Conservation (phyloP, 1,140 invertebrate species). For the Paraescarpia echinospica region DNA sequence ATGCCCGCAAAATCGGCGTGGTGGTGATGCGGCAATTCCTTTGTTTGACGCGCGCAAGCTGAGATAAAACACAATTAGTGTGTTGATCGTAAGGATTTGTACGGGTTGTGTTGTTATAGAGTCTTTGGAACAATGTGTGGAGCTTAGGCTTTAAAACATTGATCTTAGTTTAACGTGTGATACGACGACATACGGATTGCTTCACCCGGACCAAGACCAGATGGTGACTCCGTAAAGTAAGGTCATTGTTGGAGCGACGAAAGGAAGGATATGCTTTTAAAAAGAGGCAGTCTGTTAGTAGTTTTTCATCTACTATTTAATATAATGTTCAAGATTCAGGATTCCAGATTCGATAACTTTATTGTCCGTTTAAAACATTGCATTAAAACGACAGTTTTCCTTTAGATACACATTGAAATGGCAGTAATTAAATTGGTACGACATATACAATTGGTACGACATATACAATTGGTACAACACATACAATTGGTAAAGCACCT, state of each 20-base stretch:
- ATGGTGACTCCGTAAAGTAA: too few species aligned
- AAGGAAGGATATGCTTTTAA: not conserved
- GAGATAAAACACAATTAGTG: not conserved
- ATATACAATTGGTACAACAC: too few species aligned
- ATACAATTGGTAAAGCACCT: too few species aligned
- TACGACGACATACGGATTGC: not conserved
- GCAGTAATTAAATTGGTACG: too few species aligned
- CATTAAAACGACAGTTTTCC: too few species aligned
- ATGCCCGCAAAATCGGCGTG: not conserved
- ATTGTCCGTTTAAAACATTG: too few species aligned
- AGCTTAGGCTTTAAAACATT: not conserved
- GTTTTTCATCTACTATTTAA: too few species aligned
- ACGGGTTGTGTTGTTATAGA: not conserved
- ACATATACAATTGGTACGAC: too few species aligned
- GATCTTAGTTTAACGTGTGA: not conserved
- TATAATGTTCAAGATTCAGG: too few species aligned
- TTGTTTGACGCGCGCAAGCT: not conserved
- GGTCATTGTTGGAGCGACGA: not conserved
- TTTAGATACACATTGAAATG: too few species aligned
- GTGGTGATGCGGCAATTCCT: not conserved
- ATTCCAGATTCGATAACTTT: too few species aligned
- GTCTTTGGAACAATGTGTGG: not conserved
- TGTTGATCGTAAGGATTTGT: not conserved
- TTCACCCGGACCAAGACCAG: not conserved
- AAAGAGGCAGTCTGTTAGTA: too few species aligned